Evolutionary conservation across 2,797 vertebrate genomes (phyloP), one percentile per base, ranked within the genome.

Genomic region (Amazona finschi): DNA sequence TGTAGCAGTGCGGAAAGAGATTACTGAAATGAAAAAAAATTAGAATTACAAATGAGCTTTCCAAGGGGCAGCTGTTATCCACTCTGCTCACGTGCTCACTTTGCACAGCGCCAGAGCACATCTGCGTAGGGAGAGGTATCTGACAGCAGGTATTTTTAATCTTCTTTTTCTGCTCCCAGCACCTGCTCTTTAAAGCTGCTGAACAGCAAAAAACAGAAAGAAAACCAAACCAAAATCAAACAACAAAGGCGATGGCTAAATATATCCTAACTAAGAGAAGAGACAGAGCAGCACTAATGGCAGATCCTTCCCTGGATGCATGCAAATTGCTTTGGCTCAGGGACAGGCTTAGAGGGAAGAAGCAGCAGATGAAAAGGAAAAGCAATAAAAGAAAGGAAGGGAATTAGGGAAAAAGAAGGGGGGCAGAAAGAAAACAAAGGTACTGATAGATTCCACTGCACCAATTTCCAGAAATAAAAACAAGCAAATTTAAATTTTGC

Each of bases 31-130:
- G 12, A 70, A 41, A 87, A 89, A 82, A 57, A 92, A 96, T 93
- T 69, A 95, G 94, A 96, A 97, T 97, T 93, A 93, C 95, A 97
- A 97, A 97, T 79, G 71, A 80, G 90, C 70, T 81, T 70, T 90
- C 12, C 10, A 30, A 96, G 87, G 85, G 88, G 90, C 97, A 97
- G 96, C 97, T 97, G 96, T 92, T 94, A 76, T 31, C 94, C 44
- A 64, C 69, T 49, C 73, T 41, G 87, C 81, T 44, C 86, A 53
- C 36, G n/a, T 64, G 79, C 46, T 85, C 0, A 1, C 83, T 93
- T 81, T 49, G 46, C 85, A 75, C 84, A 79, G 94, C 5, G 5
- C 61, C 21, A 3, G 38, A 60, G 65, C 83, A 72, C 77, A 91
- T 89, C 91, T 89, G 85, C 27, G n/a, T 38, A 43, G 64, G 82